phyloP scores from a whole-genome alignment of 53 echinoderm and acorn worm genomes.

The Patiria pectinifera region DNA sequence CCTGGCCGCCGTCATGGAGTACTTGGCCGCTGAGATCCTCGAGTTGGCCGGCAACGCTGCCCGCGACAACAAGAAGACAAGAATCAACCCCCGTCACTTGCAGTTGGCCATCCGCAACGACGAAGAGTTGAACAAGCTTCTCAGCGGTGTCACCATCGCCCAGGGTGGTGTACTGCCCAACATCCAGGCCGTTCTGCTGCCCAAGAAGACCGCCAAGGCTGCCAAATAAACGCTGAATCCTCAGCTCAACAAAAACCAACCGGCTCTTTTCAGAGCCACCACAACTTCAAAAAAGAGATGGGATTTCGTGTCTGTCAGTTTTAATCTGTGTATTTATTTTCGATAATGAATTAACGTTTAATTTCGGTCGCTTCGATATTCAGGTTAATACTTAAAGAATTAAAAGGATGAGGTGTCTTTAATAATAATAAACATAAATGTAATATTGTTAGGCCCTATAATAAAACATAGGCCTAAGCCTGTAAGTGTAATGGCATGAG shows the following conservation, averaged over 20 bases:
- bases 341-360: not conserved
- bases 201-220: slow-evolving; percentile 82
- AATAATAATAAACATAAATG: too few species aligned
- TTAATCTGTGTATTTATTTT: not conserved
- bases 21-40: slow-evolving; percentile 90
- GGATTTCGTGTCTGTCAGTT: not conserved
- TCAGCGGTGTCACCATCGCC: slow-evolving; percentile 70
- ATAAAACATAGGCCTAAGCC: too few species aligned
- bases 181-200: slow-evolving; percentile 94
- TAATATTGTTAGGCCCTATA: too few species aligned
- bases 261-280: slow-evolving; percentile 84
- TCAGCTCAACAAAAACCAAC: slow-evolving; percentile 58
- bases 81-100: slow-evolving; percentile 91
- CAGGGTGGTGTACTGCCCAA: slow-evolving; percentile 94
- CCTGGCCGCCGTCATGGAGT: slow-evolving; percentile 88
- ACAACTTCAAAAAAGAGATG: slow-evolving; percentile 69
- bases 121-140: slow-evolving; percentile 83
- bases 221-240: slow-evolving; percentile 83
- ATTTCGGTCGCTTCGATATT: too few species aligned
- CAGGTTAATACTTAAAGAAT: too few species aligned
- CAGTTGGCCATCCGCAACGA: slow-evolving; percentile 95
- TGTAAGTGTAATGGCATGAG: too few species aligned
- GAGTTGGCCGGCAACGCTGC: slow-evolving; percentile 97
- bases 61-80: slow-evolving; percentile 95
- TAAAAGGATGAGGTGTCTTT: too few species aligned